These are phyloP conservation scores for Xerus rutilus DNA, from an alignment of 2,797 vertebrate species.

Conservation along the genomic window DNA sequence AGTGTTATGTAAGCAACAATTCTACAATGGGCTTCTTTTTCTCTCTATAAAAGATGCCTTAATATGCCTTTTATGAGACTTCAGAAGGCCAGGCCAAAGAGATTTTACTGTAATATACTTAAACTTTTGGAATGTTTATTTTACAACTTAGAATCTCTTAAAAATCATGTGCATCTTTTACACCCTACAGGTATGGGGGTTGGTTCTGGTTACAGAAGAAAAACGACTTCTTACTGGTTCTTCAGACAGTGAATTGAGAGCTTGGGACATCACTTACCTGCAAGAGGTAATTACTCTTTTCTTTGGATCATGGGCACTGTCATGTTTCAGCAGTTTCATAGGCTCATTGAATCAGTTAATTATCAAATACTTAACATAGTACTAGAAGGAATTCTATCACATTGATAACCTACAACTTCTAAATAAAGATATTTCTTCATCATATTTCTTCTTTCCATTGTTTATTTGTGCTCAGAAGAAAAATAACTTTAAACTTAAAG, in stretches of 20 bases:
- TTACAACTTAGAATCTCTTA: background rate
- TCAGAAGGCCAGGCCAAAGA: background rate
- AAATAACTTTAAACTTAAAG: background rate
- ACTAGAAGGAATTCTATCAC: background rate
- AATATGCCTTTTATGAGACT: background rate
- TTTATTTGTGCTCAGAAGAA: background rate
- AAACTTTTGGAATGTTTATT: background rate
- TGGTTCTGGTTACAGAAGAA: conserved; percentile 93
- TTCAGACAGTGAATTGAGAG: conserved; percentile 96
- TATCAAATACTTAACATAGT: background rate
- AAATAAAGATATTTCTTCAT: background rate
- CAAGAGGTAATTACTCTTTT: conserved; percentile 91
- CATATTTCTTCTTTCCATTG: background rate
- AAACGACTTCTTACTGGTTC: conserved; percentile 94
- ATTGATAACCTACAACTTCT: background rate
- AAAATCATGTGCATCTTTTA: background rate
- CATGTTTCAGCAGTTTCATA: background rate
- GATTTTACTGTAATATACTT: background rate
- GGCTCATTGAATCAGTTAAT: background rate
- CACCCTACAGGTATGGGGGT: conserved; percentile 94
- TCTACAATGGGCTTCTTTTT: background rate
- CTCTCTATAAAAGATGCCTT: conserved; percentile 1
- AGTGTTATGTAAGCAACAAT: background rate
- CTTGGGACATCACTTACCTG: conserved; percentile 94
- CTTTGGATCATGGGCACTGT: background rate